Evolutionary conservation across 2,888 invertebrate genomes (phyloP).

Genomic region (Tribolium freemani): DNA sequence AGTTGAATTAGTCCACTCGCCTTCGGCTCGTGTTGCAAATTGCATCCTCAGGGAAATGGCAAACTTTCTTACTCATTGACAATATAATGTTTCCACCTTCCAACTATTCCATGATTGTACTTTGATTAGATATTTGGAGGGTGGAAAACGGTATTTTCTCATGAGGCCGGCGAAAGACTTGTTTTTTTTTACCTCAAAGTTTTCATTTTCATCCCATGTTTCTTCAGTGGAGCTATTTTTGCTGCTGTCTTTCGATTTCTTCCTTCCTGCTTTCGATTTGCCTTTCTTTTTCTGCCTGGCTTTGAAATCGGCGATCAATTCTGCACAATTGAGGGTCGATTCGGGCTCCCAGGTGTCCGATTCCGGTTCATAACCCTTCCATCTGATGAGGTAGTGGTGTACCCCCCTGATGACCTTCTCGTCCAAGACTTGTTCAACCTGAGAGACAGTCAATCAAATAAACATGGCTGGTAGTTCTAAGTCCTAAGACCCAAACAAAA

Average conservation of each 20-base stretch:
- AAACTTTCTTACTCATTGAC: too few relatives aligned
- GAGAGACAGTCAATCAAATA: background rate
- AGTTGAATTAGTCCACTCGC: too few relatives aligned
- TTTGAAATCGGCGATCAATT: slow-evolving; percentile 74
- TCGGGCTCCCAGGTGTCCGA: slow-evolving; percentile 85
- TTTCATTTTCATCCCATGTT: slow-evolving; percentile 73
- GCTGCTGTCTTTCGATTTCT: slow-evolving; percentile 47
- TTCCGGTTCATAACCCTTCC: slow-evolving; percentile 82
- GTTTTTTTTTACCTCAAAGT: slow-evolving; percentile 70
- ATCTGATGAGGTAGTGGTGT: slow-evolving; percentile 79
- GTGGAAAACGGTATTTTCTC: too few relatives aligned
- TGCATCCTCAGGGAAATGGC: too few relatives aligned
- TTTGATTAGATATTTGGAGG: too few relatives aligned
- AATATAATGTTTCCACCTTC: too few relatives aligned
- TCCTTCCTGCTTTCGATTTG: slow-evolving; percentile 55
- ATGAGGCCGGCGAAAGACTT: too few relatives aligned
- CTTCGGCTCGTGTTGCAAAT: too few relatives aligned
- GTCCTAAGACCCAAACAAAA: slow-evolving; percentile 20
- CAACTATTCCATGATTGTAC: too few relatives aligned
- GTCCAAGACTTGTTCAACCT: slow-evolving; percentile 81
- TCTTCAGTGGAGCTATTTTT: slow-evolving; percentile 59
- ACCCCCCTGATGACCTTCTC: slow-evolving; percentile 79
- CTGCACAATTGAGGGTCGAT: slow-evolving; percentile 78
- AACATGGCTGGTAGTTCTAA: slow-evolving; percentile 18
- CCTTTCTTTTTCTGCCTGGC: slow-evolving; percentile 49